phyloP scores from a whole-genome alignment of 2,888 invertebrate genomes.

The Platycheirus rosarum region DNA sequence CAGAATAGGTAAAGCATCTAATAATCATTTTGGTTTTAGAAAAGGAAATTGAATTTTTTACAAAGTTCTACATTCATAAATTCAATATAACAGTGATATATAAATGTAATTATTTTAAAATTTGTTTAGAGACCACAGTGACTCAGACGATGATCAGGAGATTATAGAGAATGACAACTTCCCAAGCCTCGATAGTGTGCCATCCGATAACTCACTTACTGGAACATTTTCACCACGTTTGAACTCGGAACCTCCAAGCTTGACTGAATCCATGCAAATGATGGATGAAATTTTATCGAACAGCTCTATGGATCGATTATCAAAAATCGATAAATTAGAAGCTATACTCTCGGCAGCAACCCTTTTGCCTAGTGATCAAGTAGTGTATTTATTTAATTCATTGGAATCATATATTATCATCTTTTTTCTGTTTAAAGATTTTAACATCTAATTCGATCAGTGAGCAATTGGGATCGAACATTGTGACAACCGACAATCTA shows the following conservation, averaged over 20 bases:
- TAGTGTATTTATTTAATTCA: slow-evolving; percentile 63
- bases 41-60: no score
- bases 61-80: no score
- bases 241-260: slow-evolving; percentile 91
- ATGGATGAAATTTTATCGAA: slow-evolving; percentile 93
- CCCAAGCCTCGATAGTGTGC: slow-evolving; percentile 91
- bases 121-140: slow-evolving; percentile 86
- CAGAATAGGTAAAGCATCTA: slow-evolving; percentile 85
- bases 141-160: slow-evolving; percentile 88
- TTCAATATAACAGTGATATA: no score
- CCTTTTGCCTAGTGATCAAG: slow-evolving; percentile 86
- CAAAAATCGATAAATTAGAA: slow-evolving; percentile 93
- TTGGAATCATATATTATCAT: not conserved
- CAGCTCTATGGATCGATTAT: slow-evolving; percentile 91
- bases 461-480: slow-evolving; percentile 80
- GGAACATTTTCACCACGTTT: slow-evolving; percentile 88
- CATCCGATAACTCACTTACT: slow-evolving; percentile 87
- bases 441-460: slow-evolving; percentile 80
- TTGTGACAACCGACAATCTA: slow-evolving; percentile 81
- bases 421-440: slow-evolving; percentile 75
- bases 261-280: slow-evolving; percentile 95
- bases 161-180: slow-evolving; percentile 88
- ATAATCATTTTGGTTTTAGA: no score
- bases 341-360: slow-evolving; percentile 92
- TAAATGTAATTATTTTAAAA: slow-evolving; percentile 14